Evolutionary conservation across 2,888 invertebrate genomes (phyloP).

Genomic region (Dicycla oo): DNA sequence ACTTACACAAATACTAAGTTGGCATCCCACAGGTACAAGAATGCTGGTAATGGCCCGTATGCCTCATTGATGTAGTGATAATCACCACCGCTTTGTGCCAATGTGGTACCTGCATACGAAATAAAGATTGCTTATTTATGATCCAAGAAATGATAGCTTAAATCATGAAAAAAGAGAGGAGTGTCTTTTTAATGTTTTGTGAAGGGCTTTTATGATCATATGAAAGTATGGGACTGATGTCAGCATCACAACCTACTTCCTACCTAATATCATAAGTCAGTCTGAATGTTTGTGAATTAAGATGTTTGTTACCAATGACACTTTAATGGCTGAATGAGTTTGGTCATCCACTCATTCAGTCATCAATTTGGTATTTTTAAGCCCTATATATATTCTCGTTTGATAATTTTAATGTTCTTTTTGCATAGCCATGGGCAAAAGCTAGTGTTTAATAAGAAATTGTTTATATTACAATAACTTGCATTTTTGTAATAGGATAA

Average conservation of each 20-base stretch:
- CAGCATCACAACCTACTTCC: background rate
- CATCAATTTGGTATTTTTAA: background rate
- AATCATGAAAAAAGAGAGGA: background rate
- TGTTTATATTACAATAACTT: no score
- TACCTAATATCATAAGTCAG: no score
- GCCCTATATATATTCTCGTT: background rate
- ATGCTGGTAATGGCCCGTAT: conserved; percentile 97
- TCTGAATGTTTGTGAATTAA: no score
- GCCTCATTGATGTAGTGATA: conserved; percentile 99
- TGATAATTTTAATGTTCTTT: background rate
- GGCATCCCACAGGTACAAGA: conserved; percentile 99
- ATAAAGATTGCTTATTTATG: background rate
- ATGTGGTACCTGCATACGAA: conserved; percentile 90
- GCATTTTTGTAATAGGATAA: background rate
- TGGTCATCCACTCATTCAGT: no score
- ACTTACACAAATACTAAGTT: conserved; percentile 98
- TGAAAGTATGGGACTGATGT: background rate
- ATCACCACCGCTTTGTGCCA: conserved; percentile 98
- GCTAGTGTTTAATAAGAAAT: background rate
- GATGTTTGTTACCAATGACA: no score
- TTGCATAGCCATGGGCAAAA: background rate
- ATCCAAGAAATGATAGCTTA: background rate
- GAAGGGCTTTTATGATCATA: background rate
- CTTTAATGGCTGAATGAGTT: no score
- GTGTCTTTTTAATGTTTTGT: background rate